Base-by-base conservation (phyloP, 2,888 invertebrate genomes). In the Cancer borealis region DNA sequence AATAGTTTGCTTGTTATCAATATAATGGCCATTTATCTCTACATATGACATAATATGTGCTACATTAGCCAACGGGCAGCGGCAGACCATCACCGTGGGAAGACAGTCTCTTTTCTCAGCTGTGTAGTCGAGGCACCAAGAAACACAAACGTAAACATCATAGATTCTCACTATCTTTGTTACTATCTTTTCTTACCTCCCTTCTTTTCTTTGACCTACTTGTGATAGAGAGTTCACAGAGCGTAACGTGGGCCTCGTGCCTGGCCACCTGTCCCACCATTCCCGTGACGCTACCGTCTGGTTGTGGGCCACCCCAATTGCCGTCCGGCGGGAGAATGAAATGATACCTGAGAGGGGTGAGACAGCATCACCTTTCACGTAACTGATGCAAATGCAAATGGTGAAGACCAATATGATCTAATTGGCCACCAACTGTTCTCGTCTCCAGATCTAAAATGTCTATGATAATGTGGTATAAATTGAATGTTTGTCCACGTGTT, bases 181-280 rank as follows among this genome's bases (percentile, higher is more conserved):
- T 60, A 60, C 60, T 60, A 17, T 0, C 60, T 21, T 60, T 60
- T 60, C 60, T 10, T 60, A 17, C 17, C 60, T 21, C 5, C 60
- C 21, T 49, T 60, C 0, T 3, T 17, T 60, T 60, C 60, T 21
- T 5, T 60, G 60, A 60, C 60, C 60, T 60, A 93, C 91, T 39
- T 92, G 93, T 93, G 47, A 93, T 88, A 14, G 93, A 39, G 87
- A 93, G 60, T 66, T 93, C 93, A n/a, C 93, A 93, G 47, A 93
- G 60, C 17, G 93, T 46, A 6, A 54, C 45, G 14, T 93, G 93
- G 45, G 93, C 93, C 66, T 93, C 93, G 30, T 91, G 91, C 26
- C 91, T 45, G 84, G 91, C 87, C 10, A 93, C 93, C 92, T 88
- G 54, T 1, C 93, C 93, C 8, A 93, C 49, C 10, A 93, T 45